Conservation (phyloP, 2,797 vertebrate genomes). For the Hafferia zeledoni region DNA sequence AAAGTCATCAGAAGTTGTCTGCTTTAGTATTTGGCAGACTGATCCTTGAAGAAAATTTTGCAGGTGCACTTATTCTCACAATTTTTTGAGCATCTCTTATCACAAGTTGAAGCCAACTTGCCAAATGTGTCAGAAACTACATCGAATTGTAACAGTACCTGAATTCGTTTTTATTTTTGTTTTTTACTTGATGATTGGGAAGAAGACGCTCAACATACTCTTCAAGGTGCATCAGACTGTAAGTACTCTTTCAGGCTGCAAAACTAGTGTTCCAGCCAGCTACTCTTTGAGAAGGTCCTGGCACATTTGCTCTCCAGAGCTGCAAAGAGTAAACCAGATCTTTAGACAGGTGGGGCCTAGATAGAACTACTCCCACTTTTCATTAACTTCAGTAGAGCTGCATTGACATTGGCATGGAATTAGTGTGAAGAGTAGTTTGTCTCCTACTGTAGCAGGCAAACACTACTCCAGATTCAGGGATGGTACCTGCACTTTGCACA, state of each 20-base stretch:
- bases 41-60: neutral
- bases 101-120: neutral
- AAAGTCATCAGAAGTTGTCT: neutral
- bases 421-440: neutral
- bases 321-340: neutral
- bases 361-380: neutral
- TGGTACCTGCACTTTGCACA: neutral
- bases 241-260: neutral
- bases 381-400: neutral
- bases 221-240: neutral
- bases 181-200: neutral
- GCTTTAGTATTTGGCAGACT: neutral
- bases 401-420: neutral
- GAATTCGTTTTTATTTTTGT: neutral
- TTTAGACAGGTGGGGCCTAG: neutral
- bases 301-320: neutral
- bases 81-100: neutral
- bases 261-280: neutral
- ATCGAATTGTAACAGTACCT: neutral
- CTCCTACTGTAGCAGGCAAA: neutral
- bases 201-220: neutral
- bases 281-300: neutral
- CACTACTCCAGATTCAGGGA: neutral
- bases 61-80: neutral
- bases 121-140: neutral